Evolutionary conservation across 2,888 invertebrate genomes (phyloP), one percentile per base, ranked within the genome.

Genomic region (Scaptomyza reducta): DNA sequence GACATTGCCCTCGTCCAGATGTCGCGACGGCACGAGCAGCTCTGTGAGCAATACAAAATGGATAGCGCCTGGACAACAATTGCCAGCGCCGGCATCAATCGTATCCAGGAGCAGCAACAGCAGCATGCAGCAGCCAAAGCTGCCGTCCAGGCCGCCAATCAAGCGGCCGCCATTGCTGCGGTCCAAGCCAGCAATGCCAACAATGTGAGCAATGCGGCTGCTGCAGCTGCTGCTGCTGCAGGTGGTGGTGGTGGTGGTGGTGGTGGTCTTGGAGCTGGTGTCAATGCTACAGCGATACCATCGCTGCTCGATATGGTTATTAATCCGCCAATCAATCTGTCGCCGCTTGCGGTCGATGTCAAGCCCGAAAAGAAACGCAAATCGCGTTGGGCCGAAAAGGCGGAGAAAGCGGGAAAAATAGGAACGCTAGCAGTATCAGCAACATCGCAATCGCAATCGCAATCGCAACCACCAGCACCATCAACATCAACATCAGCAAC

Each of bases 1-100:
- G 96, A 97, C 84, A 95, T 95, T 70, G 96, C 96, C 0, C 90
- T 93, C 77, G 89, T 87, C 45, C 91, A 93, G 89, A 92, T 94
- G 73, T 92, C 92, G 44, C 90, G 92, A 31, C 92, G 93, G 0
- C 93, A 94, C 79, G 92, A 92, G 46, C 92, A 92, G 66, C 87
- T 94, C 25, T 92, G 92, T 60, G 89, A 90, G 18, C 91, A 93
- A 63, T 92, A 90, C 66, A 91, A 91, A 16, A 77, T 91, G 33
- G 90, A 91, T 33, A 91, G 89, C 56, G 79, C 83, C 1, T 83
- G 90, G 79, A 70, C 84, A 18, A 67, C 84, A 18, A 13, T 78
- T 51, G 70, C 75, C 62, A 66, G 57, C 50, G 49, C 70, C 49
- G 56, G 74, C 62, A 53, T 73, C 40, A 58, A 75, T 69, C 56